Evolutionary conservation across 2,888 invertebrate species (phyloP).

Genomic region (Unio pictorum): DNA sequence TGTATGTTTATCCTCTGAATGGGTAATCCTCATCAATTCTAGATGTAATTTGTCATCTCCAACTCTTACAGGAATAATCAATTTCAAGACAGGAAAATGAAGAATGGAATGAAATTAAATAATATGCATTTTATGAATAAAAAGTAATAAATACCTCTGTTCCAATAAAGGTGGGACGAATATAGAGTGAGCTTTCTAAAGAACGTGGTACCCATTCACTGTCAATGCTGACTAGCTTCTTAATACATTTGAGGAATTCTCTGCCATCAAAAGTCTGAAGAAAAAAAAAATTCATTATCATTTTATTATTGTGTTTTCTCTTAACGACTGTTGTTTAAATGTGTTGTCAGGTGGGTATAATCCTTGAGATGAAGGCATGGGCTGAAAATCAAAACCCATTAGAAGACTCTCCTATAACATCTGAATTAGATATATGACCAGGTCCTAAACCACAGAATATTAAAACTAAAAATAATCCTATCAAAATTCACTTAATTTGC

Average conservation of each 20-base stretch:
- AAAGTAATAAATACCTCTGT: conserved; percentile 84
- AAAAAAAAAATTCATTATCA: conserved; percentile 9
- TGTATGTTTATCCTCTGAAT: too few relatives aligned
- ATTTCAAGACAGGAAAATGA: background rate
- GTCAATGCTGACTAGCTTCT: conserved; percentile 89
- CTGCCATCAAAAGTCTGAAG: conserved; percentile 83
- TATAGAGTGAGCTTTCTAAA: conserved; percentile 82
- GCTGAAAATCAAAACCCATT: too few relatives aligned
- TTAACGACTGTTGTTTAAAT: too few relatives aligned
- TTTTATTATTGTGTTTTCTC: background rate
- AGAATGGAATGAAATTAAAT: background rate
- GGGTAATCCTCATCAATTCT: too few relatives aligned
- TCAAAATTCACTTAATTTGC: too few relatives aligned
- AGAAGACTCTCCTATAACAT: too few relatives aligned
- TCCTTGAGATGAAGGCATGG: too few relatives aligned
- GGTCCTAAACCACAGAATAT: too few relatives aligned
- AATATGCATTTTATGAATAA: background rate
- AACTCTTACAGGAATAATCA: background rate
- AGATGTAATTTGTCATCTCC: background rate
- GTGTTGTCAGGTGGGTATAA: too few relatives aligned
- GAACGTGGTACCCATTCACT: conserved; percentile 98
- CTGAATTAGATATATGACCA: too few relatives aligned
- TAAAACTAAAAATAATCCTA: too few relatives aligned
- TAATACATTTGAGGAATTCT: conserved; percentile 88
- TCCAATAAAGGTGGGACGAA: conserved; percentile 96